phyloP scores from a whole-genome alignment of 2,888 invertebrate genomes.

The Trissolcus japonicus region DNA sequence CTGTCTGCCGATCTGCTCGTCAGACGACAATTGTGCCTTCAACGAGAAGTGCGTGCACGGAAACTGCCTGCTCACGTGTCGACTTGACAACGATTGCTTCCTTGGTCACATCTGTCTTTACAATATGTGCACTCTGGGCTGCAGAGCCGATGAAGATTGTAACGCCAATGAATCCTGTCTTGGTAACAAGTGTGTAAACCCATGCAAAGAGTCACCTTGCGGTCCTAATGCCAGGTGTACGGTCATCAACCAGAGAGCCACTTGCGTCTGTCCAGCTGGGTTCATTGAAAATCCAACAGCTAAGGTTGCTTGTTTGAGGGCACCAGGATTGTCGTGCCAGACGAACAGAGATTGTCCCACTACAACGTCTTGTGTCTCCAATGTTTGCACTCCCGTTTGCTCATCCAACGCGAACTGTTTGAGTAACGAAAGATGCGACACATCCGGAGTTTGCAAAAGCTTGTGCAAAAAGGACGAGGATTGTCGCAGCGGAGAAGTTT shows the following conservation, averaged over 20 bases:
- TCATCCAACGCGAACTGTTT: conserved; percentile 86
- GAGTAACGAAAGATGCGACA: conserved; percentile 87
- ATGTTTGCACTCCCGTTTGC: conserved; percentile 87
- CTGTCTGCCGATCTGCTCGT: conserved; percentile 86
- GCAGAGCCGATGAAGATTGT: conserved; percentile 91
- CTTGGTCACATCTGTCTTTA: conserved; percentile 91
- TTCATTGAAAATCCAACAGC: conserved; percentile 93
- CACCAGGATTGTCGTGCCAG: conserved; percentile 85
- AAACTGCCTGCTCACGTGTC: conserved; percentile 90
- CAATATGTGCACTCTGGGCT: conserved; percentile 91
- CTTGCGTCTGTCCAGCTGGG: conserved; percentile 86
- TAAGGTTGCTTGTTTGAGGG: conserved; percentile 90
- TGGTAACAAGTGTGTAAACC: conserved; percentile 87
- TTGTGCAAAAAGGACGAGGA: conserved; percentile 90
- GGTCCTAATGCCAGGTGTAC: conserved; percentile 90
- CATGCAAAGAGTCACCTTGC: conserved; percentile 86
- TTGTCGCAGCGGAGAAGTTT: conserved; percentile 91
- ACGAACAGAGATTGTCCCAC: conserved; percentile 86
- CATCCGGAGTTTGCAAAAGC: conserved; percentile 87
- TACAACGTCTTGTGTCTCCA: conserved; percentile 85
- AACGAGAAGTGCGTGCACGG: conserved; percentile 92
- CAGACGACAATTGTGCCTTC: conserved; percentile 89
- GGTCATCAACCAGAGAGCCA: conserved; percentile 87
- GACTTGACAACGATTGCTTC: conserved; percentile 94
- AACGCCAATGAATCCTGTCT: conserved; percentile 89